Conservation (phyloP, 2,888 invertebrate genomes). For the Noctua janthina region DNA sequence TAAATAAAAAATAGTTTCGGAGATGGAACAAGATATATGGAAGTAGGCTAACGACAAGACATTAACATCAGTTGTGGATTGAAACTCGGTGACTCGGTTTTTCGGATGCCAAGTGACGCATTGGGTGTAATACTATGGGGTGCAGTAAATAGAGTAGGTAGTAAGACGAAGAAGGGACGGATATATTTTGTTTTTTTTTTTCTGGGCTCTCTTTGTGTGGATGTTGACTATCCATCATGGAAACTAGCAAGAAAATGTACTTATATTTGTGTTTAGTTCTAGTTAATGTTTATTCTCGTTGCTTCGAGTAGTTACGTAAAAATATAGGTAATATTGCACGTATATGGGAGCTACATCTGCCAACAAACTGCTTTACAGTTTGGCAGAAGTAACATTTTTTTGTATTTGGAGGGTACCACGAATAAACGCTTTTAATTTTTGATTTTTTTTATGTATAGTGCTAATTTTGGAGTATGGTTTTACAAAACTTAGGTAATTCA, state of each 20-base stretch:
- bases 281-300: too few species aligned
- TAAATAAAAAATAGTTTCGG: neutral
- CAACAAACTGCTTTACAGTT: too few species aligned
- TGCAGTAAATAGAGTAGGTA: neutral
- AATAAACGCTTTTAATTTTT: too few species aligned
- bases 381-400: too few species aligned
- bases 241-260: neutral
- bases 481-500: too few species aligned
- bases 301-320: too few species aligned
- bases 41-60: conserved; percentile 24
- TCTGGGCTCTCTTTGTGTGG: neutral
- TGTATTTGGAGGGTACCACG: too few species aligned
- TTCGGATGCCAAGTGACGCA: conserved; percentile 21
- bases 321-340: too few species aligned
- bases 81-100: conserved; percentile 20
- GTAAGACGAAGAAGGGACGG: neutral
- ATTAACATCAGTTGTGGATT: neutral
- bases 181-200: neutral
- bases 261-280: too few species aligned
- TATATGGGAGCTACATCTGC: too few species aligned
- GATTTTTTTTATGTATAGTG: too few species aligned
- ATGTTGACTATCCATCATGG: neutral
- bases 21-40: neutral
- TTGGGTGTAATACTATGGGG: neutral
- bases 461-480: neutral